These are phyloP conservation scores for Perca schrenkii DNA, from an alignment of 2,113 vertebrate genomes.

Conservation along the genomic window DNA sequence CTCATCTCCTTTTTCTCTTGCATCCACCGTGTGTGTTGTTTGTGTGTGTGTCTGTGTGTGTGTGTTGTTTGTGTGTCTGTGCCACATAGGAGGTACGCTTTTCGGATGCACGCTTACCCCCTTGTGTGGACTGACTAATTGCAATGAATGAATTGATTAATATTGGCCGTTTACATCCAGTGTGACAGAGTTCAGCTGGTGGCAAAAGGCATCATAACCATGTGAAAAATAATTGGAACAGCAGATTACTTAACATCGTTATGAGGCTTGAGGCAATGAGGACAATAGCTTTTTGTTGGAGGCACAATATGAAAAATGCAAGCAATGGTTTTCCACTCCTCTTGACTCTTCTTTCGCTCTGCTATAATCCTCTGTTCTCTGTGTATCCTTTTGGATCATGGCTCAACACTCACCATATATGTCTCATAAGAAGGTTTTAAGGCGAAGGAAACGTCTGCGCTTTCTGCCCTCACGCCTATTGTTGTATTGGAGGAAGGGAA, in stretches of 20 bases:
- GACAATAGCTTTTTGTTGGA: slow-evolving; percentile 27
- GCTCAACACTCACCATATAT: slow-evolving; percentile 49
- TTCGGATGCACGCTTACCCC: too few relatives aligned
- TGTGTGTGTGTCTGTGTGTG: too few relatives aligned
- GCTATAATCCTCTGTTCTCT: slow-evolving; percentile 48
- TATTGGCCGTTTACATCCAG: background rate
- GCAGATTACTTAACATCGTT: background rate
- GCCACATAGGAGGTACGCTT: too few relatives aligned
- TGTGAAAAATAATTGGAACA: slow-evolving; percentile 6
- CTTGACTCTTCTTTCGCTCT: slow-evolving; percentile 22
- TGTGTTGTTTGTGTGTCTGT: too few relatives aligned
- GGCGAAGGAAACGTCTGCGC: slow-evolving; percentile 30
- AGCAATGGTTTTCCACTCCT: slow-evolving; percentile 22
- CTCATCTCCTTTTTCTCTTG: too few relatives aligned
- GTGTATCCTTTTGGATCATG: slow-evolving; percentile 46
- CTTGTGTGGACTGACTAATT: too few relatives aligned
- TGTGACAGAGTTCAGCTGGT: background rate
- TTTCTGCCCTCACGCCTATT: background rate
- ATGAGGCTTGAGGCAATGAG: slow-evolving; percentile 32
- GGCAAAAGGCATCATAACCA: background rate
- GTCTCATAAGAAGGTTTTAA: slow-evolving; percentile 51
- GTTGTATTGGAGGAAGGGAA: background rate
- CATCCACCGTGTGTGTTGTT: too few relatives aligned
- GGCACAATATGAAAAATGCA: slow-evolving; percentile 42
- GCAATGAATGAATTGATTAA: background rate